Base-by-base conservation (phyloP, 2,797 vertebrate species). In the Chelidonichthys spinosus region DNA sequence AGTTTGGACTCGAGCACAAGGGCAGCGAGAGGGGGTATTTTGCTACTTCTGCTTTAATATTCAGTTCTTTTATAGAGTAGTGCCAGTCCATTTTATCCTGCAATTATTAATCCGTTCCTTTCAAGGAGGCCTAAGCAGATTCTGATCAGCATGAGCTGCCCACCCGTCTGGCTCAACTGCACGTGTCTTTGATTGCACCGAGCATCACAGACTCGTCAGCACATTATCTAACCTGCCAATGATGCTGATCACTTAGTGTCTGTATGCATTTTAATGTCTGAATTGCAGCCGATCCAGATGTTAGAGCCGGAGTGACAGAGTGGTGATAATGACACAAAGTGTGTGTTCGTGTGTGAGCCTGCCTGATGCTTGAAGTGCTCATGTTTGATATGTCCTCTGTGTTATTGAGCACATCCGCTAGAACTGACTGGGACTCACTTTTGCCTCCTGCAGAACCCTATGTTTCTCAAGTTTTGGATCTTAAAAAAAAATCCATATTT, bases 61-160 rank as follows among this genome's bases (percentile, higher is more conserved):
- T 63, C 36, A 39, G 25, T 37, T 74, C 42, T 68, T 86, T 84
- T 84, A 86, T 76, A 58, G 76, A 85, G 70, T 49, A 49, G 46
- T 3, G 35, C 13, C 60, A 66, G 78, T 85, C 75, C 74, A 72
- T 88, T 92, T 88, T 42, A 81, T 79, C 42, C 74, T 59, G 61
- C 69, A 78, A 80, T 90, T 88, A 89, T 86, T 72, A 84, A 85
- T 85, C 72, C 59, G 65, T 65, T 74, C 36, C 17, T 80, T 88
- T 80, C 50, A 77, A 73, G 40, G 4, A 56, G 65, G 61, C 66
- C 55, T 55, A 59, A 76, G 62, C 69, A 69, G 83, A 84, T 78
- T 82, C 62, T 62, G 68, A 83, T 85, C 77, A 76, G 85, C 65
- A 56, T 84, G 81, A 83, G 81, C 69, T 39, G 61, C 60, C 69